Evolutionary conservation across 1,140 invertebrate species (phyloP).

Genomic region (Druon quercuslanigerum): DNA sequence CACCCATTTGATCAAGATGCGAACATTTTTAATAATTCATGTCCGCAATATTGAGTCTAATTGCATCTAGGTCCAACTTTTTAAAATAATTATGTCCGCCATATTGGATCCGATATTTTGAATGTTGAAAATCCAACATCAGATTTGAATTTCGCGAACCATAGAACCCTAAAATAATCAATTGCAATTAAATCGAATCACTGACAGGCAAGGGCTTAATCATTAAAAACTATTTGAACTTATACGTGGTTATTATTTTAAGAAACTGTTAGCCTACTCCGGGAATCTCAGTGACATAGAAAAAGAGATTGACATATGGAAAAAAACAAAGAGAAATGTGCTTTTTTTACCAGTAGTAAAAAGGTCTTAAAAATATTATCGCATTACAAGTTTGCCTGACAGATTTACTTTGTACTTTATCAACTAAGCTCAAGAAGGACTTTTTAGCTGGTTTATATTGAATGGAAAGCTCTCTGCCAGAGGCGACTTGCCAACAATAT

Average conservation of each 20-base stretch:
- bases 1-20: no score
- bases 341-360: neutral
- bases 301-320: neutral
- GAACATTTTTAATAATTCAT: no score
- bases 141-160: no score
- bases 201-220: no score
- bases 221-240: no score
- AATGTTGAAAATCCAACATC: no score
- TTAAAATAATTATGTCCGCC: no score
- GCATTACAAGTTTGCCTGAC: neutral
- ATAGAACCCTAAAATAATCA: no score
- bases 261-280: neutral
- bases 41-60: no score
- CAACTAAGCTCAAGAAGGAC: neutral
- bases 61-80: no score
- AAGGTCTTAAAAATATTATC: neutral
- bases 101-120: no score
- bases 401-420: constrained; percentile 7
- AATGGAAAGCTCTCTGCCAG: neutral
- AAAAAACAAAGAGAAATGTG: neutral
- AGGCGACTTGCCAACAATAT: constrained; percentile 25
- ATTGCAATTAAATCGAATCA: no score
- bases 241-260: neutral
- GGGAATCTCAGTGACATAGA: neutral
- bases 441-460: constrained; percentile 5